Percentiles rank a stretch among this genome's conserved stretches.
phyloP scores from a whole-genome alignment of 2,113 vertebrate species.

The Felis chaus region DNA sequence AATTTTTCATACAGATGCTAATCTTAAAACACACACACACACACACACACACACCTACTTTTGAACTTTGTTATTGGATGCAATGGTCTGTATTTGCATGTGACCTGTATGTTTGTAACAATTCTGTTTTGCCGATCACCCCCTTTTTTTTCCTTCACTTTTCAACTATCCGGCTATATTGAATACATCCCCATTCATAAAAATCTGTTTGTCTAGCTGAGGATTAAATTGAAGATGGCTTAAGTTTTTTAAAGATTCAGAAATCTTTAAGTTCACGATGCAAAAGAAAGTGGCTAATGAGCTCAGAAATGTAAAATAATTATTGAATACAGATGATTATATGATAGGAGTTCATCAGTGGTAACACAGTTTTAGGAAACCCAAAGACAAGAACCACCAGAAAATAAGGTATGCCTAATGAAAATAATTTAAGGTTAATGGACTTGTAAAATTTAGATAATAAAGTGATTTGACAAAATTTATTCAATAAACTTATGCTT shows the following conservation, averaged over 20 bases:
- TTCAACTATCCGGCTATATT: background rate
- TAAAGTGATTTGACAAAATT: background rate
- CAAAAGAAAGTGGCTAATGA: background rate
- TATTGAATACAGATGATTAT: background rate
- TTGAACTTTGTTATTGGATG: background rate
- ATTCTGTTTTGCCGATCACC: background rate
- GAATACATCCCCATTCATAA: background rate
- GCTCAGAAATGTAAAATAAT: background rate
- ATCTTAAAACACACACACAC: background rate
- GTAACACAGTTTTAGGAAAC: background rate
- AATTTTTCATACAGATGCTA: background rate
- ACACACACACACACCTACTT: background rate
- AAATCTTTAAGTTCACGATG: background rate
- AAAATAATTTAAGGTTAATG: background rate
- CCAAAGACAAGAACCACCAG: background rate
- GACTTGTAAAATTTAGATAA: background rate
- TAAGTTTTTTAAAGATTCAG: background rate
- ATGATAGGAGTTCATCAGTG: background rate
- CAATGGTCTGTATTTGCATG: background rate
- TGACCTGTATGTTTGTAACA: background rate
- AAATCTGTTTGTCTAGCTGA: background rate
- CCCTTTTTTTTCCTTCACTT: background rate
- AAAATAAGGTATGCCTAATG: background rate
- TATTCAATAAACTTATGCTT: background rate
- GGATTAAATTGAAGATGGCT: background rate